Percentiles rank a stretch among this genome's conserved stretches.
phyloP scores from a whole-genome alignment of 2,888 invertebrate species.

The Elmis aenea region DNA sequence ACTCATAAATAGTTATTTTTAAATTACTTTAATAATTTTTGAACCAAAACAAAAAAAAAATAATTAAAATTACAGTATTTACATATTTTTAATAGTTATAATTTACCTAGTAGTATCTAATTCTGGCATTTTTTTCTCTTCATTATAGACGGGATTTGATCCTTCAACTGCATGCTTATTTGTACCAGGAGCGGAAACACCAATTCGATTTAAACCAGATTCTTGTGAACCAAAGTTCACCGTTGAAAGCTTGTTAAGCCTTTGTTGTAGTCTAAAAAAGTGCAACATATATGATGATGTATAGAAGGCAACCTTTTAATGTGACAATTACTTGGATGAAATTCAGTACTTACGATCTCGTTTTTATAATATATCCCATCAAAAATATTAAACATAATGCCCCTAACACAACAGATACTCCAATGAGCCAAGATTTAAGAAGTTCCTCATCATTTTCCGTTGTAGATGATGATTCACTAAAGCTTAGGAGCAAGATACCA shows the following conservation, averaged over 20 bases:
- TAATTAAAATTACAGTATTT: slow-evolving; percentile 6
- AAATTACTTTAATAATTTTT: not conserved
- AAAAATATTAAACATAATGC: slow-evolving; percentile 51
- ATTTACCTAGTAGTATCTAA: slow-evolving; percentile 53
- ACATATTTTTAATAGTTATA: slow-evolving; percentile 10
- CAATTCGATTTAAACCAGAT: slow-evolving; percentile 54
- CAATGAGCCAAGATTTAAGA: slow-evolving; percentile 52
- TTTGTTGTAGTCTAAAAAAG: slow-evolving; percentile 51
- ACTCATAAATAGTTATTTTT: not conserved
- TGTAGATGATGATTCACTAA: slow-evolving; percentile 21
- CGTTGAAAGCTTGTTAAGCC: slow-evolving; percentile 58
- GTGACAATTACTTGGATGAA: not conserved
- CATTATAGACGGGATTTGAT: slow-evolving; percentile 66
- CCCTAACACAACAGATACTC: slow-evolving; percentile 51
- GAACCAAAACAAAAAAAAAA: slow-evolving; percentile 3
- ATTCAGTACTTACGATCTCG: slow-evolving; percentile 48
- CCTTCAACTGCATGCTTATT: slow-evolving; percentile 67
- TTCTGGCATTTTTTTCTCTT: slow-evolving; percentile 48
- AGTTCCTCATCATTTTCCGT: slow-evolving; percentile 43
- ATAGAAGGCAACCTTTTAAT: too few species aligned
- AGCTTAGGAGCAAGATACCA: slow-evolving; percentile 25
- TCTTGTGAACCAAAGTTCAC: slow-evolving; percentile 62
- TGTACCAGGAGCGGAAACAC: slow-evolving; percentile 57
- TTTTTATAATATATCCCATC: slow-evolving; percentile 53
- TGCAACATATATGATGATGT: too few species aligned